Evolutionary conservation across 2,797 vertebrate species (phyloP), one percentile per base, ranked within the genome.

Genomic region (Labroides dimidiatus): DNA sequence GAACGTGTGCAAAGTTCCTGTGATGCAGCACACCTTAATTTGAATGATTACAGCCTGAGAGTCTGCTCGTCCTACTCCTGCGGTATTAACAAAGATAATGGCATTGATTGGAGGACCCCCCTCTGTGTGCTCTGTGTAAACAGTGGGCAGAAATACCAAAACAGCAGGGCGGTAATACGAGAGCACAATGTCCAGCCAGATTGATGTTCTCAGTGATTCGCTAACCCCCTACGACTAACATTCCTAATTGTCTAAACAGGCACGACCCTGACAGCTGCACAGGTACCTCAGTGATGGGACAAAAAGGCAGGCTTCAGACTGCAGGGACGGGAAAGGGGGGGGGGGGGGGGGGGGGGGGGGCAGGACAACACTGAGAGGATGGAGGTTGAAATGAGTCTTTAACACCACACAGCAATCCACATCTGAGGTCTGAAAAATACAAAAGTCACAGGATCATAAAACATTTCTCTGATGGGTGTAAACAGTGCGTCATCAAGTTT

Each of bases 121-220:
- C 81, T 84, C 87, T 81, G 87, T 85, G 91, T 90, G 86, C 86
- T 92, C 91, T 86, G 89, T 87, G 89, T 89, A 93, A 94, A 94
- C 90, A 93, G 88, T 88, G 80, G 82, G 88, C 82, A 85, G 90
- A 93, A 93, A 94, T 93, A 93, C 91, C 89, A 90, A 93, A 94
- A 93, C 92, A 94, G 90, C 90, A 90, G 87, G 91, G 85, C 61
- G 89, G 91, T 93, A 91, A 94, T 87, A 84, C 60, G 78, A 79
- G 90, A 87, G 77, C 78, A 81, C 80, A 82, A 90, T 67, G 76
- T 88, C 81, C 78, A 77, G 69, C 58, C 80, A 87, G 85, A 93
- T 90, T 91, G 92, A 93, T 91, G 90, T 87, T 85, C 86, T 78
- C 60, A 30, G 78, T 80, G 84, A 86, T 87, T 87, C 85, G 77